Conservation (phyloP, 2,797 vertebrate genomes). For the Galaxias olidus region DNA sequence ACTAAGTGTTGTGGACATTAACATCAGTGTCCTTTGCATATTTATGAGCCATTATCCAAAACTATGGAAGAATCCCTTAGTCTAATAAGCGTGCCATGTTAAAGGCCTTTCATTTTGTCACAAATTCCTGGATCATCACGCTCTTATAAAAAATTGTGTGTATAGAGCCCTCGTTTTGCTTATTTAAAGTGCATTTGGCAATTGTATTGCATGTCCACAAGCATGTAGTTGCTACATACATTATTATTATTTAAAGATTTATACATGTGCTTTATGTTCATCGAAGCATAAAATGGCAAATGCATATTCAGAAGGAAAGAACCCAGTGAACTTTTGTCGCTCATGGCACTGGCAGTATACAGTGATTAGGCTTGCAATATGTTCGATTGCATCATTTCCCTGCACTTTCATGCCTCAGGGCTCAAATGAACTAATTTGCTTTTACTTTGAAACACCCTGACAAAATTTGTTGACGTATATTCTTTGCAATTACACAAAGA, state of each 20-base stretch:
- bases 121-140: background rate
- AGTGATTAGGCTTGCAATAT: background rate
- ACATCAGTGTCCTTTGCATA: too few relatives aligned
- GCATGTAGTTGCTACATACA: background rate
- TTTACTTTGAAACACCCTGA: too few relatives aligned
- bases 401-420: background rate
- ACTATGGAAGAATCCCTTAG: too few relatives aligned
- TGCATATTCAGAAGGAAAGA: background rate
- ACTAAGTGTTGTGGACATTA: too few relatives aligned
- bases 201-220: slow-evolving; percentile 22
- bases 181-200: slow-evolving; percentile 21
- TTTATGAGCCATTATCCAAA: too few relatives aligned
- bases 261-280: background rate
- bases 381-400: background rate
- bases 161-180: background rate
- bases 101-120: slow-evolving; percentile 22
- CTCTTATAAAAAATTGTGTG: background rate
- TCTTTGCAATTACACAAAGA: too few relatives aligned
- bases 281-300: background rate
- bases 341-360: background rate
- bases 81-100: slow-evolving; percentile 31
- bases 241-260: background rate
- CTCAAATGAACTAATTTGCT: too few relatives aligned
- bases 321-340: background rate
- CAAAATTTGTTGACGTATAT: too few relatives aligned